These are phyloP conservation scores for Lamellibrachia luymesi DNA, from an alignment of 1,140 invertebrate genomes.

Conservation along the genomic window DNA sequence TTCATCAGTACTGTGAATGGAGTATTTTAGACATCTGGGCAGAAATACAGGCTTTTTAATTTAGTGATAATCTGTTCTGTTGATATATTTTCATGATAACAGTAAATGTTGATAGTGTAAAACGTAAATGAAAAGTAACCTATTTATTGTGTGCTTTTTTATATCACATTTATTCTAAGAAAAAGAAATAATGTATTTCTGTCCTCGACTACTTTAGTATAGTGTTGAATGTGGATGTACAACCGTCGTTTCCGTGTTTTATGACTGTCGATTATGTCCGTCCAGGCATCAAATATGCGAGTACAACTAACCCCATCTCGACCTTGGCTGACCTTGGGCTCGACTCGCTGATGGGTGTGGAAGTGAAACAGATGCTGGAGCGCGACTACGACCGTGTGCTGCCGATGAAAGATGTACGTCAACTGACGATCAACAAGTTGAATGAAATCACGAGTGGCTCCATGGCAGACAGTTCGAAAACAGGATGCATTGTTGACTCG, in stretches of 20 bases:
- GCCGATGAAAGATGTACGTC: slow-evolving; percentile 84
- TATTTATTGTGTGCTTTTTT: background rate
- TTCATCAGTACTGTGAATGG: background rate
- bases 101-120: too few species aligned
- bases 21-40: too few species aligned
- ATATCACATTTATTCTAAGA: background rate
- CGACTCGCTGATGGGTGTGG: slow-evolving; percentile 96
- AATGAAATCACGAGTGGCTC: slow-evolving; percentile 63
- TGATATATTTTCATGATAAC: too few species aligned
- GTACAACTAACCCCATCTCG: slow-evolving; percentile 70
- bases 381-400: slow-evolving; percentile 85
- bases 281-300: slow-evolving; percentile 74
- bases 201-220: background rate
- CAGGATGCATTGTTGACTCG: background rate
- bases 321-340: slow-evolving; percentile 90
- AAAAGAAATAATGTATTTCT: background rate
- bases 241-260: background rate
- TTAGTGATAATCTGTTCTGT: too few species aligned
- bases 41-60: too few species aligned
- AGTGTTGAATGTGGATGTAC: background rate
- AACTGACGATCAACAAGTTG: slow-evolving; percentile 63
- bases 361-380: slow-evolving; percentile 95
- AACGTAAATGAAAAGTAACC: background rate
- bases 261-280: background rate
- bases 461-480: background rate